Base-by-base conservation (phyloP, 2,797 vertebrate genomes). In the Loriculus beryllinus region DNA sequence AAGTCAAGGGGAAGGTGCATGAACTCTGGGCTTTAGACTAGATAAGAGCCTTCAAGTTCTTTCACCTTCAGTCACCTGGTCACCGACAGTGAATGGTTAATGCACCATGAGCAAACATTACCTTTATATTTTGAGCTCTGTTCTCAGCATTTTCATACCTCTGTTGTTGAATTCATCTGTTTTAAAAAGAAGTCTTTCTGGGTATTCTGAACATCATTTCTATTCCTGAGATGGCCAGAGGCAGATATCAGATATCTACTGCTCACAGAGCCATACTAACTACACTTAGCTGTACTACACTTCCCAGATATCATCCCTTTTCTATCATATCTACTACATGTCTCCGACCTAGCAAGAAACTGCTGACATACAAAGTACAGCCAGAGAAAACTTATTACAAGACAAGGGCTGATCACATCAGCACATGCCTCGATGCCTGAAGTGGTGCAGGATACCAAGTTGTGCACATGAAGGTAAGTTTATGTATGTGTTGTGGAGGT, bases 381-480 rank as follows among this genome's bases (percentile, higher is more conserved):
- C 22, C 29, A 48, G 23, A 43, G 5, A 39, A 43, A 4, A 29
- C 22, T 18, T 67, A n/a, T 4, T 45, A 49, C 10, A 13, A 8
- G 12, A 18, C 59, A 82, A 71, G 25, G 7, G 19, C 7, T 37
- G 52, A 71, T 37, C 21, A n/a, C 20, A 43, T 1, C 69, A 77
- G 45, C 29, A 22, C 19, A 3, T 0, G 0, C 3, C 15, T 6
- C 2, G 0, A 5, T 17, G 14, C n/a, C n/a, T 10, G 20, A 52
- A 43, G 14, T 2, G 3, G 17, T 5, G 14, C 14, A 42, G 23
- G 45, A 54, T 19, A 52, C 20, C 25, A 69, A 39, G 31, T 29
- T 45, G 52, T 0, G 0, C 12, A 26, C 2, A 0, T 2, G 14
- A 49, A 67, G 1, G 0, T 11, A 37, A 68, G 28, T 8, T 40